These are phyloP conservation scores for Syrrhaptes paradoxus DNA, from an alignment of 2,113 vertebrate genomes.

Conservation along the genomic window DNA sequence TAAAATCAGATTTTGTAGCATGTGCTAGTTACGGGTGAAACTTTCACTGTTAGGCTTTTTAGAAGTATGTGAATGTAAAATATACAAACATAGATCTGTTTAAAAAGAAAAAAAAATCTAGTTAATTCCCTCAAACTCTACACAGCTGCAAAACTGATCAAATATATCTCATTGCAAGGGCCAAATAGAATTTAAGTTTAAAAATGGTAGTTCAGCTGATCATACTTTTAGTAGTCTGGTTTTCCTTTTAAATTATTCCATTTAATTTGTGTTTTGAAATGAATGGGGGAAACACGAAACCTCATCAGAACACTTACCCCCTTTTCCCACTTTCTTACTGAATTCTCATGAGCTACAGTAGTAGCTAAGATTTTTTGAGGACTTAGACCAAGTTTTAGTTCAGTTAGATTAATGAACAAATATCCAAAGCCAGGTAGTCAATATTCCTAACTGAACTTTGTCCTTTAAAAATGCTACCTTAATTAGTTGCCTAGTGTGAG, in stretches of 20 bases:
- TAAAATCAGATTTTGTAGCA: not conserved
- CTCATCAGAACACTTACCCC: not conserved
- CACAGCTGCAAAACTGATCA: not conserved
- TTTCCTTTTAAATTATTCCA: not conserved
- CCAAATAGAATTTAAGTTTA: not conserved
- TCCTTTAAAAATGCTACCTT: not conserved
- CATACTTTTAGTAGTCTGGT: not conserved
- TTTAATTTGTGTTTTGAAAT: not conserved
- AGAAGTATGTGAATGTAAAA: not conserved
- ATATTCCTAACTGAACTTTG: not conserved
- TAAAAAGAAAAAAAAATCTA: not conserved
- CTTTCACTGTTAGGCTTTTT: not conserved
- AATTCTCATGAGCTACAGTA: not conserved
- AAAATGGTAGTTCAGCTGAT: not conserved
- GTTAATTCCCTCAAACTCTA: not conserved
- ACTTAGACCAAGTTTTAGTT: not conserved
- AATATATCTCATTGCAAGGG: not conserved
- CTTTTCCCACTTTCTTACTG: not conserved
- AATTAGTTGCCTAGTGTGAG: not conserved
- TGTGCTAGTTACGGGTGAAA: not conserved
- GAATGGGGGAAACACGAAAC: not conserved
- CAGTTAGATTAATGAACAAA: not conserved
- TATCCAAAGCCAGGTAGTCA: not conserved
- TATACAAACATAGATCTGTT: not conserved
- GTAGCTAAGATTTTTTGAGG: not conserved